Percentiles rank a stretch among this genome's conserved stretches.
Evolutionary conservation across 2,797 vertebrate genomes (phyloP).

Genomic region (Hoplostethus atlanticus): DNA sequence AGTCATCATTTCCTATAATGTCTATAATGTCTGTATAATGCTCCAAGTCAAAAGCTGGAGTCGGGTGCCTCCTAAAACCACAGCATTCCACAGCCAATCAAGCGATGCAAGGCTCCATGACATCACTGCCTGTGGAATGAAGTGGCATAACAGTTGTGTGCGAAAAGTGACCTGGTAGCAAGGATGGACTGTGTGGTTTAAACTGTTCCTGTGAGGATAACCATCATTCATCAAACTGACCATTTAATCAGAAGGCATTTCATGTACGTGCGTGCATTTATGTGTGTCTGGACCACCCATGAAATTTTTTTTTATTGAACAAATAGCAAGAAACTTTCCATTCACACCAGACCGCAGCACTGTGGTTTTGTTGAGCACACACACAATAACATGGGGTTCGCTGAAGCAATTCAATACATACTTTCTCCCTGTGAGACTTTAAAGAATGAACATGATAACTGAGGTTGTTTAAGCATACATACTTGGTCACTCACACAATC

Average conservation of each 20-base stretch:
- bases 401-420: slow-evolving; percentile 46
- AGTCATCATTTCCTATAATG: slow-evolving; percentile 55
- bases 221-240: slow-evolving; percentile 54
- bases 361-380: slow-evolving; percentile 60
- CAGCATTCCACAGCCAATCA: slow-evolving; percentile 80
- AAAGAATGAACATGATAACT: slow-evolving; percentile 29
- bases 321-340: slow-evolving; percentile 51
- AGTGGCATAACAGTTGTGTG: slow-evolving; percentile 69
- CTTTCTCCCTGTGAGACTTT: slow-evolving; percentile 39
- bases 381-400: slow-evolving; percentile 50
- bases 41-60: slow-evolving; percentile 42
- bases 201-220: slow-evolving; percentile 38
- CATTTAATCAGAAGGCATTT: slow-evolving; percentile 38
- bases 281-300: background rate
- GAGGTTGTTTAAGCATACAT: slow-evolving; percentile 36
- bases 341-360: slow-evolving; percentile 36
- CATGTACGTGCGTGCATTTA: background rate
- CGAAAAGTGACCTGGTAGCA: slow-evolving; percentile 68
- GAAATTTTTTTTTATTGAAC: slow-evolving; percentile 25
- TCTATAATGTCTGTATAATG: background rate
- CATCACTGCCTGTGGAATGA: slow-evolving; percentile 84
- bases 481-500: slow-evolving; percentile 35
- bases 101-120: slow-evolving; percentile 71
- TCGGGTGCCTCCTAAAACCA: slow-evolving; percentile 72
- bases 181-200: slow-evolving; percentile 51